phyloP scores from a whole-genome alignment of 2,888 invertebrate species.

The Drosophila lutescens region DNA sequence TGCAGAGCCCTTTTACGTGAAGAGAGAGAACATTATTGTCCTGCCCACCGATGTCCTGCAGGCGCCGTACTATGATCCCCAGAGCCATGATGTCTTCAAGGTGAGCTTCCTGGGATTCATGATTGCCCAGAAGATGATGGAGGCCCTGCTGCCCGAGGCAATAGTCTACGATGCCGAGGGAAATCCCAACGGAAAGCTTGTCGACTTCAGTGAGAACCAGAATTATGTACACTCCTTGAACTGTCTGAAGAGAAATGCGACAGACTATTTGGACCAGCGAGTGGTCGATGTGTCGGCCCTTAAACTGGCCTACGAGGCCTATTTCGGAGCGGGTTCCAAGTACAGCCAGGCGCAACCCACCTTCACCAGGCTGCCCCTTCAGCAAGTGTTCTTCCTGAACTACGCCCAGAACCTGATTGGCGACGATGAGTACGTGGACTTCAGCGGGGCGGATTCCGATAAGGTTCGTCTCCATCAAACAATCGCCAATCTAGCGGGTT shows the following conservation, averaged over 20 bases:
- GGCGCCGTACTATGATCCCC: slow-evolving; percentile 50
- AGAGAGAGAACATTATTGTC: slow-evolving; percentile 67
- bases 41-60: slow-evolving; percentile 73
- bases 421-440: slow-evolving; percentile 20
- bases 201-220: slow-evolving; percentile 26
- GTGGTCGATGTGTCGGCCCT: slow-evolving; percentile 74
- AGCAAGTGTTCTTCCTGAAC: slow-evolving; percentile 71
- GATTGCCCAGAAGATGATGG: slow-evolving; percentile 73
- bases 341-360: slow-evolving; percentile 44
- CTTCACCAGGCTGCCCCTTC: slow-evolving; percentile 47
- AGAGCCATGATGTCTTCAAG: slow-evolving; percentile 64
- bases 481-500: slow-evolving; percentile 65
- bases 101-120: slow-evolving; percentile 72
- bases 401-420: slow-evolving; percentile 81
- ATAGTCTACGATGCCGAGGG: slow-evolving; percentile 57
- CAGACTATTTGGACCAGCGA: slow-evolving; percentile 67
- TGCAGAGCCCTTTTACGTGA: slow-evolving; percentile 65
- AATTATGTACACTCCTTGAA: slow-evolving; percentile 10
- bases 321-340: slow-evolving; percentile 51
- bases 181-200: slow-evolving; percentile 22
- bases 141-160: slow-evolving; percentile 60
- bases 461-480: slow-evolving; percentile 68
- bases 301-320: slow-evolving; percentile 65
- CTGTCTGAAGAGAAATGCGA: slow-evolving; percentile 53
- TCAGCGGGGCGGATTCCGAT: slow-evolving; percentile 70